A percentile compares a stretch with the other conserved stretches of the same genome.
Conservation (phyloP, 2,888 invertebrate species). For the Athripsodes cinereus region DNA sequence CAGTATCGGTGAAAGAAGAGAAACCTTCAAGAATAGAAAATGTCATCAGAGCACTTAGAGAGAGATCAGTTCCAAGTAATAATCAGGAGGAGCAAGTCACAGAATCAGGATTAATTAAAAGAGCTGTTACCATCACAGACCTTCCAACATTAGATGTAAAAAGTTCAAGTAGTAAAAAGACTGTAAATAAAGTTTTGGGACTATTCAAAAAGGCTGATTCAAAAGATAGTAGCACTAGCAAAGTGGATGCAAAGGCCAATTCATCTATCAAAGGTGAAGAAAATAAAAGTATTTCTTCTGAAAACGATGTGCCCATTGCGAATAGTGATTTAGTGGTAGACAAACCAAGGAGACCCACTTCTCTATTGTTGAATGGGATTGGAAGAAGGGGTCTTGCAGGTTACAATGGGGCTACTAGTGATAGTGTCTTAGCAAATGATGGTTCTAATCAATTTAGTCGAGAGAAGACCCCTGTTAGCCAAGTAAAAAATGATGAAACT, state of each 20-base stretch:
- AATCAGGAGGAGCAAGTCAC: conserved; percentile 46
- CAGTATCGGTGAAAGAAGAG: conserved; percentile 33
- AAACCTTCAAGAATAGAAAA: conserved; percentile 42
- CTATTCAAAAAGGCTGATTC: conserved; percentile 70
- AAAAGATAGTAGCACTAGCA: conserved; percentile 40
- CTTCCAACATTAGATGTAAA: conserved; percentile 46
- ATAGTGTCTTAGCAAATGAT: conserved; percentile 34
- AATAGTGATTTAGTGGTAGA: conserved; percentile 7
- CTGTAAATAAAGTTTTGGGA: conserved; percentile 68
- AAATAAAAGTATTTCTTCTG: neutral
- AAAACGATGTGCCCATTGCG: neutral
- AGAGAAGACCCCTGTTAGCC: neutral
- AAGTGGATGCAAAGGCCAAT: conserved; percentile 15
- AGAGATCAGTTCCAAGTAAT: conserved; percentile 58
- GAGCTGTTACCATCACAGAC: conserved; percentile 68
- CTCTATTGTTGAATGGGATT: conserved; percentile 49
- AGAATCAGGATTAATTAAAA: conserved; percentile 62
- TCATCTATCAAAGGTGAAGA: neutral
- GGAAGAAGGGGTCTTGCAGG: conserved; percentile 44
- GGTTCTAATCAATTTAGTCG: neutral
- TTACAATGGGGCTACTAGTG: conserved; percentile 44
- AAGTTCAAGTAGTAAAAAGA: conserved; percentile 52
- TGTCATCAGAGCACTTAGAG: conserved; percentile 55
- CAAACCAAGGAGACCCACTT: conserved; percentile 50
- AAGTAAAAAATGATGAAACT: conserved; percentile 16